phyloP scores from a whole-genome alignment of 2,113 vertebrate genomes.

The Mormoops blainvillei region DNA sequence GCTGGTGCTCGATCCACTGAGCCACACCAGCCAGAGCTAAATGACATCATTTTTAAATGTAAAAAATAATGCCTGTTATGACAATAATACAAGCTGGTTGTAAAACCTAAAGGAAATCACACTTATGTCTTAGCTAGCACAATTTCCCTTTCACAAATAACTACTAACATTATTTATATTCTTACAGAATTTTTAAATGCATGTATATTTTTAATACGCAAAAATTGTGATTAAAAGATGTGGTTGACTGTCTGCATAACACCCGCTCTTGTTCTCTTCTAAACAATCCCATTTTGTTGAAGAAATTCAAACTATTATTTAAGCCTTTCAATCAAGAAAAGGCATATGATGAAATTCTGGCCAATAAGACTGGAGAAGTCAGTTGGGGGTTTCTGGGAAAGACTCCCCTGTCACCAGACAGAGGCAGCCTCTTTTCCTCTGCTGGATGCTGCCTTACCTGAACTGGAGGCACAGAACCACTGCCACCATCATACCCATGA shows the following conservation, averaged over 20 bases:
- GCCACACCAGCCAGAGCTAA: background rate
- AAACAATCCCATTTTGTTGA: background rate
- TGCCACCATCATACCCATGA: conserved; percentile 64
- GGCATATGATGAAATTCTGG: background rate
- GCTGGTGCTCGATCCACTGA: no score
- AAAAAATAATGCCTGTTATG: background rate
- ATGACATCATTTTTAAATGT: background rate
- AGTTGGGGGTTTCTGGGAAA: background rate
- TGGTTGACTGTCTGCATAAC: background rate
- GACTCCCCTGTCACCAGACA: background rate
- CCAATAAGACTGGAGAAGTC: background rate
- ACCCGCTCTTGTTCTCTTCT: background rate
- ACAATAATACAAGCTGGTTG: background rate
- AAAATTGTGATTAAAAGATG: background rate
- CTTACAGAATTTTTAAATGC: background rate
- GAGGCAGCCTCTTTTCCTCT: background rate
- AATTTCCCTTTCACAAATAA: background rate
- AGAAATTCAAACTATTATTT: background rate
- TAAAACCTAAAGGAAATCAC: background rate
- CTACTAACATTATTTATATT: background rate
- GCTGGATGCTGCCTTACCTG: background rate
- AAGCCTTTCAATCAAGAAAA: background rate
- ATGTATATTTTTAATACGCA: background rate
- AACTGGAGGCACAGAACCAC: background rate
- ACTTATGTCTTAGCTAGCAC: background rate